Conservation (phyloP, 2,888 invertebrate genomes). For the Agelastica alni region DNA sequence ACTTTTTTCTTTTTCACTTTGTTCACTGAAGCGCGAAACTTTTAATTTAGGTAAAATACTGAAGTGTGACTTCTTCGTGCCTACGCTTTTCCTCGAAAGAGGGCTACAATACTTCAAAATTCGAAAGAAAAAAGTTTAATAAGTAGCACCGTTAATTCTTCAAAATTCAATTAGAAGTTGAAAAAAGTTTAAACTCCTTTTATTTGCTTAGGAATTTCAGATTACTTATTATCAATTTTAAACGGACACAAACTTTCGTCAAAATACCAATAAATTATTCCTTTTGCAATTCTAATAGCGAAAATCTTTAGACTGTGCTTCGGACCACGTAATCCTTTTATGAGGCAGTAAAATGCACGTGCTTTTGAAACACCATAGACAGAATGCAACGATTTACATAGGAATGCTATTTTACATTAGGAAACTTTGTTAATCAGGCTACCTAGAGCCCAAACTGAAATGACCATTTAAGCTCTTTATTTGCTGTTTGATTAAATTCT, state of each 20-base stretch:
- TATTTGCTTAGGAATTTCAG: slow-evolving; percentile 16
- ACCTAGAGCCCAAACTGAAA: slow-evolving; percentile 23
- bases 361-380: slow-evolving; percentile 35
- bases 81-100: slow-evolving; percentile 2
- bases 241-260: not conserved
- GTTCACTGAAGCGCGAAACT: slow-evolving; percentile 17
- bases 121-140: slow-evolving; percentile 28
- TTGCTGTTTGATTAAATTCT: too few relatives aligned
- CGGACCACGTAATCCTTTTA: slow-evolving; percentile 22
- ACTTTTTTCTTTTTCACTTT: slow-evolving; percentile 22
- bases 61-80: slow-evolving; percentile 14
- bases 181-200: slow-evolving; percentile 28
- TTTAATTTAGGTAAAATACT: slow-evolving; percentile 20
- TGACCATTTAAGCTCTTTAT: slow-evolving; percentile 12
- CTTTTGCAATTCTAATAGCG: too few relatives aligned
- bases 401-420: slow-evolving; percentile 40
- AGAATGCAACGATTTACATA: slow-evolving; percentile 45
- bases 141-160: slow-evolving; percentile 32
- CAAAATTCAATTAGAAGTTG: slow-evolving; percentile 29
- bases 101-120: slow-evolving; percentile 25
- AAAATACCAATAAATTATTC: too few relatives aligned
- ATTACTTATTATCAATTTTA: slow-evolving; percentile 25
- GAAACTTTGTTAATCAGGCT: slow-evolving; percentile 44
- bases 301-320: too few relatives aligned
- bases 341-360: slow-evolving; percentile 39